Percentiles rank a stretch among this genome's conserved stretches.
Evolutionary conservation across 2,888 invertebrate species (phyloP).

Genomic region (Sminthurides aquaticus): DNA sequence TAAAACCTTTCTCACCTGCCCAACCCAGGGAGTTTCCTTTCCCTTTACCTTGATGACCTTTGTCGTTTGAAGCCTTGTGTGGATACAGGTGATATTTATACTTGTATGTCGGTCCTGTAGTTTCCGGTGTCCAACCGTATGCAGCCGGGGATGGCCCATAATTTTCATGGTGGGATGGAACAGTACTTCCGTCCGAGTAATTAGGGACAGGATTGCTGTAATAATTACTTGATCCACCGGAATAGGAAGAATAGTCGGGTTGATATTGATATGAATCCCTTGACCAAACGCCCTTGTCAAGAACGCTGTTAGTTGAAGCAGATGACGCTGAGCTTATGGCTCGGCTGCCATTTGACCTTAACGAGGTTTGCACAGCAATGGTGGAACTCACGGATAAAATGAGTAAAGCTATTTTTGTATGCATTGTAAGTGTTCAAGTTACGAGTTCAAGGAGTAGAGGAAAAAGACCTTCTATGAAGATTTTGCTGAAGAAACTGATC

Average conservation of each 20-base stretch:
- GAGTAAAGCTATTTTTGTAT: too few relatives aligned
- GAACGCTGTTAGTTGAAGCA: not conserved
- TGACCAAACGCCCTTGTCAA: not conserved
- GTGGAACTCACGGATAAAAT: too few relatives aligned
- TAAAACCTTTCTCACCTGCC: not conserved
- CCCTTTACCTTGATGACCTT: not conserved
- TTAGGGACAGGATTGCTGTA: too few relatives aligned
- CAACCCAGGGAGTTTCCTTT: not conserved
- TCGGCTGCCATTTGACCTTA: not conserved
- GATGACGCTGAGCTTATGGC: not conserved
- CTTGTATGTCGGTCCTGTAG: slow-evolving; percentile 3
- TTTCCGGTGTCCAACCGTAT: not conserved
- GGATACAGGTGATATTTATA: not conserved
- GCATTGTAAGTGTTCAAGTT: too few relatives aligned
- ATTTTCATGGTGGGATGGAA: not conserved
- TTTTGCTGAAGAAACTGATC: too few relatives aligned
- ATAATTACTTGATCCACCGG: not conserved
- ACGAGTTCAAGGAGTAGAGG: too few relatives aligned
- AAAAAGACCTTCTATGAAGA: too few relatives aligned
- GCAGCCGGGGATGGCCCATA: not conserved
- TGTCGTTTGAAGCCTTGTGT: not conserved
- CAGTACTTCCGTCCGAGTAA: not conserved
- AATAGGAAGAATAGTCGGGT: not conserved
- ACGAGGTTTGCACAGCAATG: not conserved
- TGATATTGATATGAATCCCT: not conserved